Conservation (phyloP, 2,888 invertebrate genomes). For the Eupithecia subumbrata region DNA sequence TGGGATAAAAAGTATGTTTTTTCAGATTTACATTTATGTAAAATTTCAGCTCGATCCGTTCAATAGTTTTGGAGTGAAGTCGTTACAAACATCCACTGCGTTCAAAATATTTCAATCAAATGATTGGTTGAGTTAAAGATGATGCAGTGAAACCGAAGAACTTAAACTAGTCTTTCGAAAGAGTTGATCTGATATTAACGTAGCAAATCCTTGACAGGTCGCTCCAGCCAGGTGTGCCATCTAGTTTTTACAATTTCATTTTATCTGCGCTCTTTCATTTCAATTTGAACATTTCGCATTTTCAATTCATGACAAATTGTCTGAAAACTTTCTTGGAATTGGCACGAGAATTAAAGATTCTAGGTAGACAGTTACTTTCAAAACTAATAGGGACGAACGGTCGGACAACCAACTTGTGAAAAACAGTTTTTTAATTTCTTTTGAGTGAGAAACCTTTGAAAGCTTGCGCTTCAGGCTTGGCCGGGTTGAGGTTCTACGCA, state of each 20-base stretch:
- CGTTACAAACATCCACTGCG: no score
- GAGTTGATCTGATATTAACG: slow-evolving; percentile 31
- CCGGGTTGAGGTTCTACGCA: slow-evolving; percentile 17
- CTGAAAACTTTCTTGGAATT: slow-evolving; percentile 18
- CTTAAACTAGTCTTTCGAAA: background rate
- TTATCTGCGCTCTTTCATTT: slow-evolving; percentile 15
- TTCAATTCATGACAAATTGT: slow-evolving; percentile 26
- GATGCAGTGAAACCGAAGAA: slow-evolving; percentile 7
- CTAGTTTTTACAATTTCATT: slow-evolving; percentile 29
- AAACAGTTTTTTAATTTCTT: slow-evolving; percentile 19
- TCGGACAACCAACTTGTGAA: slow-evolving; percentile 21
- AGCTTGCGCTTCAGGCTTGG: background rate
- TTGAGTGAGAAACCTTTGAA: slow-evolving; percentile 30
- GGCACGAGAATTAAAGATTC: slow-evolving; percentile 8
- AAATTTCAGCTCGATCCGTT: no score
- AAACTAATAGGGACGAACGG: slow-evolving; percentile 14
- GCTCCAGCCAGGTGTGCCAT: slow-evolving; percentile 30
- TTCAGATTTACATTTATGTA: no score
- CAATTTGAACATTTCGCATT: slow-evolving; percentile 19
- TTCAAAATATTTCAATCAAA: background rate
- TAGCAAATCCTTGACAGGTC: slow-evolving; percentile 35
- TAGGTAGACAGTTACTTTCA: slow-evolving; percentile 6
- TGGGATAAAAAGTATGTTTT: background rate
- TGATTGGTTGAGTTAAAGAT: background rate
- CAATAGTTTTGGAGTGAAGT: no score